phyloP scores from a whole-genome alignment of 2,113 vertebrate species.

The Pyxicephalus adspersus region DNA sequence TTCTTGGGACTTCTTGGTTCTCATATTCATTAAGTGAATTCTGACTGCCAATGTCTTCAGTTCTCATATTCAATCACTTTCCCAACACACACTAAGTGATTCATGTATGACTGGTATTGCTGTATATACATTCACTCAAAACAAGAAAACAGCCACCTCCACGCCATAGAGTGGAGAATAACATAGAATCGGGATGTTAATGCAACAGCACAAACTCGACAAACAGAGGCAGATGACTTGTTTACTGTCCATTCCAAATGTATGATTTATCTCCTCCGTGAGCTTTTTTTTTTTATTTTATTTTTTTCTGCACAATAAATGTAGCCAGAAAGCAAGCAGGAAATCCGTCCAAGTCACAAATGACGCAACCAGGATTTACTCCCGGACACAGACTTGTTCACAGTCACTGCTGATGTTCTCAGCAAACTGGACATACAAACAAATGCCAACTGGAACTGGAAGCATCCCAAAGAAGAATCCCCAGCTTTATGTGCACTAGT shows the following conservation, averaged over 20 bases:
- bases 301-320: constrained; percentile 19
- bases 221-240: constrained; percentile 72
- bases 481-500: constrained; percentile 72
- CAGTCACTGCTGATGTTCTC: constrained; percentile 12
- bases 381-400: neutral
- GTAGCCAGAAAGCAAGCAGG: constrained; percentile 29
- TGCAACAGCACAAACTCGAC: constrained; percentile 68
- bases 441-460: constrained; percentile 68
- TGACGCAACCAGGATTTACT: neutral
- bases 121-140: constrained; percentile 57
- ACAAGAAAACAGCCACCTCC: constrained; percentile 61
- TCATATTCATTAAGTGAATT: neutral
- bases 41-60: constrained; percentile 25
- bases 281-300: constrained; percentile 10
- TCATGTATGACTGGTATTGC: constrained; percentile 44
- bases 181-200: constrained; percentile 66
- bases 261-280: neutral
- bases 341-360: constrained; percentile 6
- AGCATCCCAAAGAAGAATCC: constrained; percentile 67
- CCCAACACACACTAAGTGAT: constrained; percentile 51
- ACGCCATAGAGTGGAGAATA: constrained; percentile 60
- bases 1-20: neutral
- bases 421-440: constrained; percentile 54
- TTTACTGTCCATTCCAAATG: constrained; percentile 64
- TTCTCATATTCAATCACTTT: constrained; percentile 58